Conservation (phyloP, 2,888 invertebrate species). For the Epinotia demarniana region DNA sequence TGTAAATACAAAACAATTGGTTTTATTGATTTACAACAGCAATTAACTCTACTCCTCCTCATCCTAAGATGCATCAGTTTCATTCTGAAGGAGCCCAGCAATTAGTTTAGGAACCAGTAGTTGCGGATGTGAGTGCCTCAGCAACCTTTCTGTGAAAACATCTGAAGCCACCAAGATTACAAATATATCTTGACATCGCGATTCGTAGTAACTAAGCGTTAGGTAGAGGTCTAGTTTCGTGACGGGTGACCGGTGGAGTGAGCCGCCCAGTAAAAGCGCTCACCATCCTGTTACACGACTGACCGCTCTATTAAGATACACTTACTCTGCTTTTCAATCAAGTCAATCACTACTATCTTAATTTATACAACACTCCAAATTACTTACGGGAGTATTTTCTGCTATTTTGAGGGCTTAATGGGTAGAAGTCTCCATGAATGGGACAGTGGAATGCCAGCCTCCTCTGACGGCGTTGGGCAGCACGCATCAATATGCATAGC, state of each 20-base stretch:
- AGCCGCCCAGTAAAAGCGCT: background rate
- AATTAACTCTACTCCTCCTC: background rate
- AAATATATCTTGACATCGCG: too few relatives aligned
- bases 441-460: conserved; percentile 91
- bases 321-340: too few relatives aligned
- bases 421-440: conserved; percentile 91
- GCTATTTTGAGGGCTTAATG: conserved; percentile 87
- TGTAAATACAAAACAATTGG: conserved; percentile 53
- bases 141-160: background rate
- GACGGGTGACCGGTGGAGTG: background rate
- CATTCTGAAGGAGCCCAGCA: background rate
- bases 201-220: too few relatives aligned
- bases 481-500: conserved; percentile 87
- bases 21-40: background rate
- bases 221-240: too few relatives aligned
- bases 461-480: conserved; percentile 87
- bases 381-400: conserved; percentile 81
- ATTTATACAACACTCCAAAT: background rate
- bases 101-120: background rate
- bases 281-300: background rate
- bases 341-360: background rate
- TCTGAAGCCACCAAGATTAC: background rate
- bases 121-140: background rate
- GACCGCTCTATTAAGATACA: background rate
- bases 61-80: background rate